Percentiles rank a stretch among this genome's conserved stretches.
Evolutionary conservation across 1,140 invertebrate genomes (phyloP).

Genomic region (Zaprionus nigranus): DNA sequence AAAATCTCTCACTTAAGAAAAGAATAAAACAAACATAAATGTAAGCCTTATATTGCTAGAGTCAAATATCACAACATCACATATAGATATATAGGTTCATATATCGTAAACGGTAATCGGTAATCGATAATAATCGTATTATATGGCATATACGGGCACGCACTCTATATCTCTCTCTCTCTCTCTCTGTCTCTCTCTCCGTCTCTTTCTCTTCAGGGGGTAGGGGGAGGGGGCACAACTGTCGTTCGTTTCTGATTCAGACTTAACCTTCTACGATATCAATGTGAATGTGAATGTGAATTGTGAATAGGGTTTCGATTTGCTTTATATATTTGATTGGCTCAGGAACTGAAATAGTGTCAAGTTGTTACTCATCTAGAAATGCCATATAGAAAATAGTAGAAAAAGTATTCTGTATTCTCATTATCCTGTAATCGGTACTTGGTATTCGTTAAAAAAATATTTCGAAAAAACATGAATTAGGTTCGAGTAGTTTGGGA

Average conservation of each 20-base stretch:
- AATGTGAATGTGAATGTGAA: slow-evolving; percentile 12
- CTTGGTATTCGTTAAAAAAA: slow-evolving; percentile 23
- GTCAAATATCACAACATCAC: slow-evolving; percentile 58
- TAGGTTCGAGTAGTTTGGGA: slow-evolving; percentile 22
- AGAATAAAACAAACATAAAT: slow-evolving; percentile 19
- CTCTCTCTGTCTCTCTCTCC: not conserved
- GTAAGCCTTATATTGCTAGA: slow-evolving; percentile 42
- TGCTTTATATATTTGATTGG: slow-evolving; percentile 3
- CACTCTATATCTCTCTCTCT: not conserved
- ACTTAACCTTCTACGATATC: slow-evolving; percentile 52
- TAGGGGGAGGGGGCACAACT: slow-evolving; percentile 34
- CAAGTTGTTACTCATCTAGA: slow-evolving; percentile 26
- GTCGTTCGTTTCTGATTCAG: slow-evolving; percentile 45
- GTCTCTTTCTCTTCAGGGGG: not conserved
- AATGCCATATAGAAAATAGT: slow-evolving; percentile 49
- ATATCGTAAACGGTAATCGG: slow-evolving; percentile 41
- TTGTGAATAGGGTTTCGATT: not conserved
- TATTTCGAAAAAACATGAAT: slow-evolving; percentile 33
- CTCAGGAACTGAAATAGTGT: slow-evolving; percentile 48
- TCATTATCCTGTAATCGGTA: slow-evolving; percentile 18
- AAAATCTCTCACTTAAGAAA: not conserved
- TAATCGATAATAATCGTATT: slow-evolving; percentile 40
- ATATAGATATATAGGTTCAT: slow-evolving; percentile 51
- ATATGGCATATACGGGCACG: slow-evolving; percentile 25
- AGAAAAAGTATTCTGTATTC: slow-evolving; percentile 33